Conservation (phyloP, 2,888 invertebrate species). For the Ophion slaviceki region DNA sequence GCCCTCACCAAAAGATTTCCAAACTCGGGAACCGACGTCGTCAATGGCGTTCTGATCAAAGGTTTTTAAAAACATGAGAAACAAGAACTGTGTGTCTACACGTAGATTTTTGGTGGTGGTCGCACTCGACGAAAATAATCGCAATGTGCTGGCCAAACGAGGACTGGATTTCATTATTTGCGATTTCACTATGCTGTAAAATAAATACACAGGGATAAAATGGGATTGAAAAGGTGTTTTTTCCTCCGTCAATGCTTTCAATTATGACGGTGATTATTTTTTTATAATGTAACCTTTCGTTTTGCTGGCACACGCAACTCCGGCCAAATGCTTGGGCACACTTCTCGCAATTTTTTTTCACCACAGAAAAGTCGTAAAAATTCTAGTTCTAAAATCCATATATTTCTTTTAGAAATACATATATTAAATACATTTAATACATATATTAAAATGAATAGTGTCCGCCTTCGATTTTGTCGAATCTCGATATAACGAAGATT, state of each 20-base stretch:
- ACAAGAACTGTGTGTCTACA: slow-evolving; percentile 37
- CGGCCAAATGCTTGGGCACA: neutral
- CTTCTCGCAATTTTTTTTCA: neutral
- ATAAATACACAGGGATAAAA: neutral
- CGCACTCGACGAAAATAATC: neutral
- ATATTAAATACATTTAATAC: too few species aligned
- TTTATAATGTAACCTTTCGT: neutral
- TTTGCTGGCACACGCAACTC: neutral
- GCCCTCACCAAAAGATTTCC: slow-evolving; percentile 90
- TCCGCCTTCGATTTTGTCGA: too few species aligned
- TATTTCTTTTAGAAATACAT: neutral
- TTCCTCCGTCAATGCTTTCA: neutral
- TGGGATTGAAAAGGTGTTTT: neutral
- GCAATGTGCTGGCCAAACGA: neutral
- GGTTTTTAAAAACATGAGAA: slow-evolving; percentile 78
- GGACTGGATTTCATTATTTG: neutral
- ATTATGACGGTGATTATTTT: neutral
- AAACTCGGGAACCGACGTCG: slow-evolving; percentile 86
- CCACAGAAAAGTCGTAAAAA: neutral
- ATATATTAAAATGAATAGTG: too few species aligned
- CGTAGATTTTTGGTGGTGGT: neutral
- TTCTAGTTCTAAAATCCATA: neutral
- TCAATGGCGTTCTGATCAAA: slow-evolving; percentile 90
- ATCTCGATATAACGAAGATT: too few species aligned
- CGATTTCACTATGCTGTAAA: neutral